Evolutionary conservation across 2,888 invertebrate genomes (phyloP).

Genomic region (Encarsia formosa): DNA sequence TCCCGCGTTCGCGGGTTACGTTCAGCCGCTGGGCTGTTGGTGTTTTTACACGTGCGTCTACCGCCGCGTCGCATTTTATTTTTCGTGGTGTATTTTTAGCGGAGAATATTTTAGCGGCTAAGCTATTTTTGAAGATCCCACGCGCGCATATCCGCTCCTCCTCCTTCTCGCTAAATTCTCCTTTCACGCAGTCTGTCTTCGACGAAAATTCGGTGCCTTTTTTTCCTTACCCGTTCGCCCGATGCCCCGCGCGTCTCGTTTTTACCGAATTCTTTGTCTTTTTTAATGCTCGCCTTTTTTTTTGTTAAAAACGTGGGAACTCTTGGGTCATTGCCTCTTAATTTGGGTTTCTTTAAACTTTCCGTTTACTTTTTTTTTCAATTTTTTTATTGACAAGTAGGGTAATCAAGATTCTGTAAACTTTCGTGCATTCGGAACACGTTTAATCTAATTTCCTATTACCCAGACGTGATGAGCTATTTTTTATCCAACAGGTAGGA

Average conservation of each 20-base stretch:
- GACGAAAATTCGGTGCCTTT: constrained; percentile 5
- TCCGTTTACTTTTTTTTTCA: too few relatives aligned
- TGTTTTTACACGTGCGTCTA: constrained; percentile 15
- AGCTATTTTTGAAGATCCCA: constrained; percentile 19
- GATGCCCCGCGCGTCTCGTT: neutral
- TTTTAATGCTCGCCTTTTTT: neutral
- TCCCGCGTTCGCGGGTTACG: too few relatives aligned
- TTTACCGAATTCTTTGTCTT: neutral
- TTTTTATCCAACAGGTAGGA: too few relatives aligned
- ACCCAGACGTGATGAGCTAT: too few relatives aligned
- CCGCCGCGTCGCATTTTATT: constrained; percentile 9
- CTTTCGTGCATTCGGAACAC: too few relatives aligned
- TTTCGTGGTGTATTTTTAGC: constrained; percentile 22
- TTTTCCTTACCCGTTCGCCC: neutral
- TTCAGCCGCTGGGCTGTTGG: too few relatives aligned
- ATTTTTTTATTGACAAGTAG: too few relatives aligned
- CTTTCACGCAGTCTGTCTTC: neutral
- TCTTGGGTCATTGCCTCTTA: too few relatives aligned
- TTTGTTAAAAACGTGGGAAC: too few relatives aligned
- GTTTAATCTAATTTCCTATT: too few relatives aligned
- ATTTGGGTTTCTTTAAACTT: too few relatives aligned
- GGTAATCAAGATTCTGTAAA: too few relatives aligned
- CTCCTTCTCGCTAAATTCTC: neutral
- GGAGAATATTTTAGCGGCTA: constrained; percentile 17
- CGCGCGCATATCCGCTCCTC: neutral